Conservation (phyloP, 2,888 invertebrate species). For the Dendrolimus pini region DNA sequence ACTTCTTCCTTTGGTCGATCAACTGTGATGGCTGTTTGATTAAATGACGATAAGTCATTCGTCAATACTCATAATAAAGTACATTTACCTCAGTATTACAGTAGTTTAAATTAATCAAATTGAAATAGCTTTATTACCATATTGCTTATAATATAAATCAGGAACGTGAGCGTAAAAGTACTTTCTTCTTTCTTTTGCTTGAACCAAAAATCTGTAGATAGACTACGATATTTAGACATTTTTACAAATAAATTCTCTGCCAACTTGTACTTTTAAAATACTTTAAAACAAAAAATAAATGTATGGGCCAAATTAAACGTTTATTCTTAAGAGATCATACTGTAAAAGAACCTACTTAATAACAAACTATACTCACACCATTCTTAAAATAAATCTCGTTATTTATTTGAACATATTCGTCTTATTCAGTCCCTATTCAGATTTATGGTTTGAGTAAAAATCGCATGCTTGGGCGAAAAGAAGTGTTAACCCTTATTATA, state of each 20-base stretch:
- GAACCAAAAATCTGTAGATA: constrained; percentile 38
- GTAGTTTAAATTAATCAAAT: constrained; percentile 1
- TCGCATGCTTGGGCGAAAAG: constrained; percentile 72
- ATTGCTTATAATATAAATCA: not conserved
- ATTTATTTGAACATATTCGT: too few relatives aligned
- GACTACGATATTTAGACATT: not conserved
- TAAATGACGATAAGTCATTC: constrained; percentile 25
- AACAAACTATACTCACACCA: too few relatives aligned
- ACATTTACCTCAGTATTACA: constrained; percentile 28
- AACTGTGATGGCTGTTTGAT: constrained; percentile 58
- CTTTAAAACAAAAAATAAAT: too few relatives aligned
- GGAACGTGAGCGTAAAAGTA: constrained; percentile 31
- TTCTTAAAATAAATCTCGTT: too few relatives aligned
- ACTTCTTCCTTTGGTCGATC: constrained; percentile 59
- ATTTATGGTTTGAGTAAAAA: constrained; percentile 57
- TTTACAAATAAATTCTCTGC: too few relatives aligned
- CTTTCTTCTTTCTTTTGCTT: constrained; percentile 44
- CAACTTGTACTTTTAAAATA: too few relatives aligned
- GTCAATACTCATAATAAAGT: constrained; percentile 26
- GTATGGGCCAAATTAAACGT: too few relatives aligned
- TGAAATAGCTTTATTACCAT: not conserved
- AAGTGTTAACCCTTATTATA: constrained; percentile 45
- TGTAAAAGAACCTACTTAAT: too few relatives aligned
- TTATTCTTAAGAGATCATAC: too few relatives aligned
- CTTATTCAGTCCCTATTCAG: not conserved